These are phyloP conservation scores for Chrysolina haemoptera DNA, from an alignment of 2,888 invertebrate species.

Conservation along the genomic window DNA sequence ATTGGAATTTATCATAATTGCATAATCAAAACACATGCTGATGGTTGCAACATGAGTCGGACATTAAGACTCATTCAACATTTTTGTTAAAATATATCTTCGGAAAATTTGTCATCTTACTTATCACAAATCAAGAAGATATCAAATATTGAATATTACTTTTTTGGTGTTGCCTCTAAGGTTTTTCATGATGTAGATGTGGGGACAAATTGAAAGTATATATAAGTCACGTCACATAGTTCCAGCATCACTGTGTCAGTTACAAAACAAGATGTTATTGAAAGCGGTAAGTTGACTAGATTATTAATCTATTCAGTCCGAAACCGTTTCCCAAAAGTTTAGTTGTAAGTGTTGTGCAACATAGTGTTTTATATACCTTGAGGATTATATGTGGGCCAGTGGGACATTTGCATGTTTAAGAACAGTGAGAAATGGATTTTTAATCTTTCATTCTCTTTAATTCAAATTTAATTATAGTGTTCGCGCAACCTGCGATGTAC, in stretches of 20 bases:
- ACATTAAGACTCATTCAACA: no score
- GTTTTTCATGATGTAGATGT: background rate
- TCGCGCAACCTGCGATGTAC: background rate
- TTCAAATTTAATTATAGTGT: background rate
- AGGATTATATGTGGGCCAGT: conserved; percentile 5
- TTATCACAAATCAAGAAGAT: background rate
- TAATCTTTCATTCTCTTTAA: background rate
- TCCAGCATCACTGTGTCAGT: background rate
- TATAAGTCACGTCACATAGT: conserved; percentile 3
- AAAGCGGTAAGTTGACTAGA: conserved; percentile 10
- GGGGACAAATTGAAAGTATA: conserved; percentile 12
- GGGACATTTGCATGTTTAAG: background rate
- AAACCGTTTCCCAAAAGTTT: background rate
- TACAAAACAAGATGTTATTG: conserved; percentile 1
- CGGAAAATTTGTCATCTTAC: background rate
- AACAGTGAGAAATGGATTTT: background rate
- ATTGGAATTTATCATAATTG: background rate
- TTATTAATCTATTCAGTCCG: background rate
- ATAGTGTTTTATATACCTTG: background rate
- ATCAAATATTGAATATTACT: background rate
- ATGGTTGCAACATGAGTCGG: background rate
- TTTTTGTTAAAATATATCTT: no score
- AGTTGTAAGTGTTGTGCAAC: conserved; percentile 7
- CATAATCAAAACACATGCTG: background rate
- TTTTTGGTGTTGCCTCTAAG: background rate